phyloP scores from a whole-genome alignment of 2,888 invertebrate genomes.

The Drosophila putrida region DNA sequence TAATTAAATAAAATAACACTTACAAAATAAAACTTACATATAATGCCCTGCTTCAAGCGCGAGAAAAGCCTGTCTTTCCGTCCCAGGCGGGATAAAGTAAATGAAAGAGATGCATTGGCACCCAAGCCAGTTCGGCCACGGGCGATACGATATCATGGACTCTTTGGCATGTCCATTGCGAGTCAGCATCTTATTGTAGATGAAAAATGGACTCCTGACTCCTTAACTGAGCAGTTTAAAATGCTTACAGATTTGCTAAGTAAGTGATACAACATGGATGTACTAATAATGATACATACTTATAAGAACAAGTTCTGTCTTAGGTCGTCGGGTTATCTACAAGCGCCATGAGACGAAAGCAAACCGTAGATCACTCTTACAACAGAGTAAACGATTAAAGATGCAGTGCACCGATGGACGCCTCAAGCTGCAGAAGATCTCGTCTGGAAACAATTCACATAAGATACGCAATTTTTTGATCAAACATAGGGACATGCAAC shows the following conservation, averaged over 20 bases:
- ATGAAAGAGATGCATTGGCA: constrained; percentile 43
- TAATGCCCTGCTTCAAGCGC: constrained; percentile 36
- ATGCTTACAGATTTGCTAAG: constrained; percentile 79
- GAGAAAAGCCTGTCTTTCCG: constrained; percentile 10
- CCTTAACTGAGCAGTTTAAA: constrained; percentile 78
- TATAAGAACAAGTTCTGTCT: rapidly evolving
- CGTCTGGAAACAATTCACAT: constrained; percentile 70
- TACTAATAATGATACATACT: neutral
- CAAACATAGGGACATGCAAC: constrained; percentile 82
- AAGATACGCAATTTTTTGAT: constrained; percentile 81
- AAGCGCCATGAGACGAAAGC: constrained; percentile 71
- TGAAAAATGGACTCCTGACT: constrained; percentile 79
- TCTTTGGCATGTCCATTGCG: constrained; percentile 79
- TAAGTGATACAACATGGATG: constrained; percentile 47
- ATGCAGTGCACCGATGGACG: constrained; percentile 80
- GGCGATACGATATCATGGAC: constrained; percentile 78
- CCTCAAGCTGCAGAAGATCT: constrained; percentile 73
- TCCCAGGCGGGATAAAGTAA: constrained; percentile 31
- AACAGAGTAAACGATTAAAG: constrained; percentile 68
- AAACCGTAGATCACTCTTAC: constrained; percentile 57
- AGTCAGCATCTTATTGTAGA: constrained; percentile 82
- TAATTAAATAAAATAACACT: neutral
- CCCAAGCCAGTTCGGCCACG: constrained; percentile 79
- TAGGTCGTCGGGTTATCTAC: constrained; percentile 74
- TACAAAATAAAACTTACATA: neutral